Evolutionary conservation across 2,113 vertebrate genomes (phyloP).

Genomic region (Thamnophis sirtalis): DNA sequence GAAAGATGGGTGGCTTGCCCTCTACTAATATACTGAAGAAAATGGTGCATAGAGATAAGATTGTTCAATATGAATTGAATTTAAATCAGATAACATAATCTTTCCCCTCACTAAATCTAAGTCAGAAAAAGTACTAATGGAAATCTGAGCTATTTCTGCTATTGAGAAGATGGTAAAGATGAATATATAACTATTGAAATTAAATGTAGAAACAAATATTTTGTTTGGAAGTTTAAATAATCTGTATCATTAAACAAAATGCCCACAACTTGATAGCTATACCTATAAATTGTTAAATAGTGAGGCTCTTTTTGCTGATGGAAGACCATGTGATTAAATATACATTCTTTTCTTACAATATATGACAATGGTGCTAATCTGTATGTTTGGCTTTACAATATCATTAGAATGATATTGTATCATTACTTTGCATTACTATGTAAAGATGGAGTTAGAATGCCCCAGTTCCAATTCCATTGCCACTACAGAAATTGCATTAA

Average conservation of each 20-base stretch:
- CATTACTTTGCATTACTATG: no score
- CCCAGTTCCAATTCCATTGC: neutral
- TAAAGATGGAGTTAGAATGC: neutral
- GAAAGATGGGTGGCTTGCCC: slow-evolving; percentile 17
- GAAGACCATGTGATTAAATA: neutral
- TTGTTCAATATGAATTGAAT: neutral
- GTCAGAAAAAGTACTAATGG: neutral
- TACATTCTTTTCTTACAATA: neutral
- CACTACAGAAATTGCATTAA: neutral
- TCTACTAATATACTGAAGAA: neutral
- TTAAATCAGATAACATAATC: neutral
- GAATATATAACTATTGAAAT: neutral
- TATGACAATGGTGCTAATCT: neutral
- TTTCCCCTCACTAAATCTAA: neutral
- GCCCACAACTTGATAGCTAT: neutral
- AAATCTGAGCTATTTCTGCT: neutral
- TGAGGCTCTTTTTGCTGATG: neutral
- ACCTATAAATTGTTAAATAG: neutral
- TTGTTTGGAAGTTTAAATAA: neutral
- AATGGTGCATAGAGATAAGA: neutral
- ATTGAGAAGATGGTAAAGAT: neutral
- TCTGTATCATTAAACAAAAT: neutral
- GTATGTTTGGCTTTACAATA: neutral
- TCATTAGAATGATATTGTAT: no score
- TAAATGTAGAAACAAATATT: neutral